A percentile compares a stretch with the other conserved stretches of the same genome.
phyloP scores from a whole-genome alignment of 2,113 vertebrate genomes.

The Paratilapia polleni region DNA sequence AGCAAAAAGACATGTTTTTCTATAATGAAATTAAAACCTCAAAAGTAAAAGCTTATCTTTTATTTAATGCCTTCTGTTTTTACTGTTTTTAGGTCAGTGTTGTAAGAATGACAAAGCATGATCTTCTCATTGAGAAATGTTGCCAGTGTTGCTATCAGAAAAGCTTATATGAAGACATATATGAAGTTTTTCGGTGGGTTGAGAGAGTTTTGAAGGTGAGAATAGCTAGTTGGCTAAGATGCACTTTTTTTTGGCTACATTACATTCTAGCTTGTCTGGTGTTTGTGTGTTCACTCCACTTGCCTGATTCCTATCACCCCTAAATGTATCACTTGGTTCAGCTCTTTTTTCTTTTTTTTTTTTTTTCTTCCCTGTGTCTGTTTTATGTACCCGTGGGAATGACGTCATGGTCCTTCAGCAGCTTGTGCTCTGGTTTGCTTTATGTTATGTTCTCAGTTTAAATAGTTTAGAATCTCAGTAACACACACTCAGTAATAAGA shows the following conservation, averaged over 20 bases:
- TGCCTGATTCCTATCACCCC: not conserved
- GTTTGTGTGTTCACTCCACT: not conserved
- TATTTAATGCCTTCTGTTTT: not conserved
- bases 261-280: not conserved
- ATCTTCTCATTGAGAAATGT: not conserved
- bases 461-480: constrained; percentile 32
- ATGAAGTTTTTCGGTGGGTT: not conserved
- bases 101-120: not conserved
- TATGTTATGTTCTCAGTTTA: constrained; percentile 30
- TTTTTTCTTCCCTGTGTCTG: constrained; percentile 9
- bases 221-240: not conserved
- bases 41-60: not conserved
- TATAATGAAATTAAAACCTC: not conserved
- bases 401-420: not conserved
- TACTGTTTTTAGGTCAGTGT: not conserved
- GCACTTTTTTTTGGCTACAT: not conserved
- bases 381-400: constrained; percentile 21
- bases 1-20: not conserved
- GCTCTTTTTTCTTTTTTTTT: not conserved
- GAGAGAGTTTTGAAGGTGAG: not conserved
- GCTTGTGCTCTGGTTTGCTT: constrained; percentile 20
- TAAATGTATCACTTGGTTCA: not conserved
- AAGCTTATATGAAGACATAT: not conserved
- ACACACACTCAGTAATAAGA: constrained; percentile 5
- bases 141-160: not conserved